phyloP scores from a whole-genome alignment of 2,888 invertebrate species.

The Dromius quadrimaculatus region DNA sequence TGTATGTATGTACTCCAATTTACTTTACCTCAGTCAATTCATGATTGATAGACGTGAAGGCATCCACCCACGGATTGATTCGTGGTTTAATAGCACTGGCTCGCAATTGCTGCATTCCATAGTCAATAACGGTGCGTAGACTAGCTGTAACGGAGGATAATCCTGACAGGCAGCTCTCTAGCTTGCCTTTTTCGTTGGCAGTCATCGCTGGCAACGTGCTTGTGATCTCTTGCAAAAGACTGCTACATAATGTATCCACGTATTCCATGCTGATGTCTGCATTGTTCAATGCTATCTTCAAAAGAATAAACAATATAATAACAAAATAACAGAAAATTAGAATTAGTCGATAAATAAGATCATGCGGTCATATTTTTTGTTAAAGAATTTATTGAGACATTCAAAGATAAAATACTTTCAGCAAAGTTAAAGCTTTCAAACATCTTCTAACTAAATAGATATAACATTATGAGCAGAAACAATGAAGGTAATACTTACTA shows the following conservation, averaged over 20 bases:
- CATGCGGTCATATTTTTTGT: no score
- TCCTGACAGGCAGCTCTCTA: constrained; percentile 79
- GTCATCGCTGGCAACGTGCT: constrained; percentile 73
- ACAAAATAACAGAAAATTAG: no score
- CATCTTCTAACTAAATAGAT: neutral
- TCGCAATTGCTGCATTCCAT: constrained; percentile 83
- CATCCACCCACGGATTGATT: constrained; percentile 86
- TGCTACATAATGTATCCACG: constrained; percentile 85
- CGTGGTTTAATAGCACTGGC: constrained; percentile 86
- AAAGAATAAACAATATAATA: no score
- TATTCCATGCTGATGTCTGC: constrained; percentile 93
- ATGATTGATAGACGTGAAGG: constrained; percentile 82
- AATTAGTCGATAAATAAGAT: no score
- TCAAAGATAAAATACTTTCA: no score
- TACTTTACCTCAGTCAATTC: constrained; percentile 82
- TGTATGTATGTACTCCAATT: no score
- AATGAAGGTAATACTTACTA: constrained; percentile 62
- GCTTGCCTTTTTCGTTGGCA: constrained; percentile 75
- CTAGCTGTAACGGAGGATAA: constrained; percentile 71
- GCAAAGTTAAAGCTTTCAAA: neutral
- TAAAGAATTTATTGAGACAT: no score
- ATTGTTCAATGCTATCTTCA: constrained; percentile 87
- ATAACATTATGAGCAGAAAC: no score
- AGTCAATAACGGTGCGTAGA: constrained; percentile 78
- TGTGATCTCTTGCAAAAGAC: constrained; percentile 78